phyloP scores from a whole-genome alignment of 2,888 invertebrate genomes.

The Oxystoma pomonae region DNA sequence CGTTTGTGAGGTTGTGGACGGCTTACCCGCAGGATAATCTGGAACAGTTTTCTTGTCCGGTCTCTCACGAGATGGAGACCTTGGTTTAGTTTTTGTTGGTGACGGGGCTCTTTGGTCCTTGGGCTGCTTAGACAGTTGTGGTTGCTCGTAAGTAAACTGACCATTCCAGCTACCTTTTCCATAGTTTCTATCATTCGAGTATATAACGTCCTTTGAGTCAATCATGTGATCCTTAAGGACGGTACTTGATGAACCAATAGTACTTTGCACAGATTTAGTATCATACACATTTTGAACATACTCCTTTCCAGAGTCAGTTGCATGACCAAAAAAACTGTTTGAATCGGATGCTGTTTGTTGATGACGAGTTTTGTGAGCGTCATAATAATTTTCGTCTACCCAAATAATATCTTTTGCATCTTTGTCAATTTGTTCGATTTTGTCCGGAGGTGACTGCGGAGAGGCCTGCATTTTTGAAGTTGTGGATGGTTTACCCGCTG shows the following conservation, averaged over 20 bases:
- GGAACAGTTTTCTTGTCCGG: constrained; percentile 1
- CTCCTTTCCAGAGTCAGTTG: constrained; percentile 36
- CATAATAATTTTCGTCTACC: constrained; percentile 37
- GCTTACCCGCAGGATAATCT: constrained; percentile 11
- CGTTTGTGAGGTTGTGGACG: too few relatives aligned
- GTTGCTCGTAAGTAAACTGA: constrained; percentile 41
- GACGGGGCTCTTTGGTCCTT: constrained; percentile 4
- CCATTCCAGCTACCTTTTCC: constrained; percentile 48
- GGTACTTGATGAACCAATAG: constrained; percentile 45
- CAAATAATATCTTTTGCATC: constrained; percentile 18
- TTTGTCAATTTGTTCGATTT: constrained; percentile 30
- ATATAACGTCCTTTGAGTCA: constrained; percentile 45
- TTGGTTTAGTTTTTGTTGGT: background rate
- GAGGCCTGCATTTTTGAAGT: too few relatives aligned
- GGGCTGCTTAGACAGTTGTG: constrained; percentile 24
- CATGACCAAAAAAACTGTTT: constrained; percentile 42
- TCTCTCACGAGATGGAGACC: background rate
- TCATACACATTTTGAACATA: constrained; percentile 42
- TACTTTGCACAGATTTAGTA: constrained; percentile 43
- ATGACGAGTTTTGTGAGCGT: constrained; percentile 34
- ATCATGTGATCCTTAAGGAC: constrained; percentile 51
- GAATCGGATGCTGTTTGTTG: constrained; percentile 36
- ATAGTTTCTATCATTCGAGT: constrained; percentile 44
- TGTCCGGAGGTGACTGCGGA: constrained; percentile 20
- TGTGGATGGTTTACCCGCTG: background rate